Evolutionary conservation across 2,113 vertebrate genomes (phyloP).

Genomic region (Engraulis encrasicolus): DNA sequence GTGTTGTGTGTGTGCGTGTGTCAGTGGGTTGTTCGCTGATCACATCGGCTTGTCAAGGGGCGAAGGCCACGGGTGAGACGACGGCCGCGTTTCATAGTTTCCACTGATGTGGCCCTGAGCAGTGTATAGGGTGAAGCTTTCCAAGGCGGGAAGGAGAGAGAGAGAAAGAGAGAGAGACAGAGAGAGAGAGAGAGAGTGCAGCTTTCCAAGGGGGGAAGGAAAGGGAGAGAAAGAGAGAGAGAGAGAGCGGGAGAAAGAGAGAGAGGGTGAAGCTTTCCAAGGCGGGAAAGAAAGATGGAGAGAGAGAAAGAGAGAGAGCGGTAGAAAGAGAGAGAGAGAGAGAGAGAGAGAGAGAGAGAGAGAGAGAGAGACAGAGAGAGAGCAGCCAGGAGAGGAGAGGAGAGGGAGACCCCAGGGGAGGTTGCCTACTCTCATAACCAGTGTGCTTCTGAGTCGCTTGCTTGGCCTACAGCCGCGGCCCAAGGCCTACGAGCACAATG

Average conservation of each 20-base stretch:
- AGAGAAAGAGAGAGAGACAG: no score
- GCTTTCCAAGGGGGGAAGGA: not conserved
- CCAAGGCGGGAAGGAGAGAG: not conserved
- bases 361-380: no score
- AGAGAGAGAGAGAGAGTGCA: no score
- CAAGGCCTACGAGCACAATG: not conserved
- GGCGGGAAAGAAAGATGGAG: no score
- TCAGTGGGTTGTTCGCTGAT: not conserved
- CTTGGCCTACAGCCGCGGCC: not conserved
- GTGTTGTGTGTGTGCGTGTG: no score
- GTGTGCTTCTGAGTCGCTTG: not conserved
- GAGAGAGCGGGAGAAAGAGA: no score
- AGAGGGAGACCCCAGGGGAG: not conserved
- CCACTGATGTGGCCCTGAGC: not conserved
- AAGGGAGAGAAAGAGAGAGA: not conserved
- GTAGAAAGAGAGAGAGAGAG: no score
- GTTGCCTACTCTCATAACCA: not conserved
- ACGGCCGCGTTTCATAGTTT: not conserved
- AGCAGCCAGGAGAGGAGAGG: not conserved
- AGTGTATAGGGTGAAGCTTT: not conserved
- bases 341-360: no score
- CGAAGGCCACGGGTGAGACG: not conserved
- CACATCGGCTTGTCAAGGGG: not conserved
- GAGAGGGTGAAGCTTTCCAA: no score
- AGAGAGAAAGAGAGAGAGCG: no score